Percentiles rank a stretch among this genome's conserved stretches.
phyloP scores from a whole-genome alignment of 2,113 vertebrate species.

The Lasiurus borealis region DNA sequence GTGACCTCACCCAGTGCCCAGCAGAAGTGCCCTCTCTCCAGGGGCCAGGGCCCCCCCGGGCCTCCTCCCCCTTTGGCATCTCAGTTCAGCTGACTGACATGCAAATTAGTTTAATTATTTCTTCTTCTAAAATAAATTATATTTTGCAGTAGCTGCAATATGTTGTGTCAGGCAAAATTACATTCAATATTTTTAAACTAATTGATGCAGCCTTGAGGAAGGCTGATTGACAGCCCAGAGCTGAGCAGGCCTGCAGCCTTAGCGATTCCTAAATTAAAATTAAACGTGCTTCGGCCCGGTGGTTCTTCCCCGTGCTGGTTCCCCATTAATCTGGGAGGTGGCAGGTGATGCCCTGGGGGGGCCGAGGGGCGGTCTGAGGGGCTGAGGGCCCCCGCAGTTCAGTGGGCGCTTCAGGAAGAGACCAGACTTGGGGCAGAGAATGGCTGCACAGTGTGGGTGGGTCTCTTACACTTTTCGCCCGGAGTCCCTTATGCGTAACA shows the following conservation, averaged over 20 bases:
- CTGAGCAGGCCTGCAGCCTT: conserved; percentile 87
- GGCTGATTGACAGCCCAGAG: conserved; percentile 89
- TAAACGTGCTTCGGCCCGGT: conserved; percentile 85
- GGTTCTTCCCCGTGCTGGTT: conserved; percentile 84
- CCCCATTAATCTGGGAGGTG: conserved; percentile 80
- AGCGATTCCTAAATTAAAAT: conserved; percentile 89
- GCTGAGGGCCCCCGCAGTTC: not conserved
- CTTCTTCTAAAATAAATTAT: conserved; percentile 93
- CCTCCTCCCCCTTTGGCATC: conserved; percentile 71
- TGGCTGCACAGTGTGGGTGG: not conserved
- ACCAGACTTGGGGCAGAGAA: not conserved
- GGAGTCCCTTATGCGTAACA: not conserved
- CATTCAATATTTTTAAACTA: conserved; percentile 94
- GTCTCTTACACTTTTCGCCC: not conserved
- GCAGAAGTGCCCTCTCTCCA: not conserved
- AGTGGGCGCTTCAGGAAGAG: not conserved
- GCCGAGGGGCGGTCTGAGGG: not conserved
- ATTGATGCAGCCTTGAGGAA: conserved; percentile 92
- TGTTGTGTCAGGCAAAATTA: conserved; percentile 93
- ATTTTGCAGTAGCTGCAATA: conserved; percentile 92
- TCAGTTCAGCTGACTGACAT: conserved; percentile 91
- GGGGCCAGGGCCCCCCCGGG: not conserved
- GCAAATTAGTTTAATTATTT: conserved; percentile 94
- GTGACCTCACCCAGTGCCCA: not conserved
- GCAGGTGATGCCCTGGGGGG: conserved; percentile 78